Evolutionary conservation across 2,888 invertebrate species (phyloP), one percentile per base, ranked within the genome.

Genomic region (Hermodice carunculata): DNA sequence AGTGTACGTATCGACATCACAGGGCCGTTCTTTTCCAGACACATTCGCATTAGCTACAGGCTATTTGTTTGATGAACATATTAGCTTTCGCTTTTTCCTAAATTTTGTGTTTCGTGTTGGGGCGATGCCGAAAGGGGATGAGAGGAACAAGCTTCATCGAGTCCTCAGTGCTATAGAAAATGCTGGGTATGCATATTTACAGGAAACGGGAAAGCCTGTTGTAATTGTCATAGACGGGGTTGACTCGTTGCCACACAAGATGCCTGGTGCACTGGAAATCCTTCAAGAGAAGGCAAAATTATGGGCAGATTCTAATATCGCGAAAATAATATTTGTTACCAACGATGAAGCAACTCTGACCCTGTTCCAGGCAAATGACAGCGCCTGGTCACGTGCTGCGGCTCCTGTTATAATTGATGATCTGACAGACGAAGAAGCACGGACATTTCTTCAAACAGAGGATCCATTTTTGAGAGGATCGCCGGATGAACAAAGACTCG

Each of bases 11-110:
- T 28, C 42, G 1, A 66, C 62, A 17, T 51, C 44, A 17, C 74
- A 74, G 61, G 71, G 73, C 2, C 59, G 48, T 42, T 65, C 53
- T 11, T 74, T 74, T 40, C 59, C 72, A 5, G 74, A 74, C 2
- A 58, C 67, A 1, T 43, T 74, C 17, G 74, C 73, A 3, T 32
- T 40, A 17, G 61, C 70, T 14, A 70, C 74, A 0, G 46, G 60
- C 40, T 74, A 69, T 51, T 22, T 52, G 28, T 74, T 66, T 43
- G 74, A 74, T 49, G 73, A 74, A 49, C 74, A 74, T 43, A 70
- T 74, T 48, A 74, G 52, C 32, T 68, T 74, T 28, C 40, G 32
- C 3, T 66, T 61, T 29, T 66, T 74, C 37, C n/a, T 74, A 14
- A 60, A 71, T 26, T 64, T 54, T 34, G 43, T 74, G 11, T 61